Percentiles rank a stretch among this genome's conserved stretches.
These are phyloP conservation scores for Axea sp. DNA, from an alignment of 2,888 invertebrate species.

Conservation along the genomic window DNA sequence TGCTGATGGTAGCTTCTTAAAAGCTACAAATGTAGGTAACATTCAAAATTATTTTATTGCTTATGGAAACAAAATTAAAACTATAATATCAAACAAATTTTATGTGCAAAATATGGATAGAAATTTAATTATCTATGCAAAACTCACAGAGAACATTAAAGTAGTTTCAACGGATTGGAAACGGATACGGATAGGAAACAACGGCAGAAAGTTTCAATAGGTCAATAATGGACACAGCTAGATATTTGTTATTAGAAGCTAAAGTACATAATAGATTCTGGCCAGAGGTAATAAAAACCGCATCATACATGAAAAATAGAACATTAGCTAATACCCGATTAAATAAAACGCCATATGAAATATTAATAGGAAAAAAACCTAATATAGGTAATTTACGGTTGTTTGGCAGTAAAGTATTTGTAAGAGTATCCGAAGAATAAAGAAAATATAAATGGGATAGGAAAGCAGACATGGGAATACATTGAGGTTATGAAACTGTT, in stretches of 20 bases:
- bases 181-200: too few species aligned
- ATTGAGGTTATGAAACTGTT: slow-evolving; percentile 37
- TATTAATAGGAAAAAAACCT: too few species aligned
- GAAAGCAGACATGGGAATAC: slow-evolving; percentile 34
- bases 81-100: background rate
- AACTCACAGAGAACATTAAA: background rate
- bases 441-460: slow-evolving; percentile 32
- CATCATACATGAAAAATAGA: too few species aligned
- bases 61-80: background rate
- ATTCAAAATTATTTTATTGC: background rate
- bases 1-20: too few species aligned
- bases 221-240: too few species aligned
- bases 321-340: too few species aligned
- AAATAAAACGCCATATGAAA: too few species aligned
- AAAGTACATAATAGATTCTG: too few species aligned
- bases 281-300: too few species aligned
- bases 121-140: background rate
- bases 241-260: too few species aligned
- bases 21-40: slow-evolving; percentile 2
- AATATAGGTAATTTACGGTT: background rate
- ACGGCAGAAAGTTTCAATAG: too few species aligned
- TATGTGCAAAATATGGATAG: background rate
- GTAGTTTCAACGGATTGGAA: background rate
- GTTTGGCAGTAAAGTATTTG: slow-evolving; percentile 55
- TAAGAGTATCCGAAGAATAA: slow-evolving; percentile 51